These are phyloP conservation scores for Microcebus tavaratra DNA, from an alignment of 2,113 vertebrate species.

Conservation along the genomic window DNA sequence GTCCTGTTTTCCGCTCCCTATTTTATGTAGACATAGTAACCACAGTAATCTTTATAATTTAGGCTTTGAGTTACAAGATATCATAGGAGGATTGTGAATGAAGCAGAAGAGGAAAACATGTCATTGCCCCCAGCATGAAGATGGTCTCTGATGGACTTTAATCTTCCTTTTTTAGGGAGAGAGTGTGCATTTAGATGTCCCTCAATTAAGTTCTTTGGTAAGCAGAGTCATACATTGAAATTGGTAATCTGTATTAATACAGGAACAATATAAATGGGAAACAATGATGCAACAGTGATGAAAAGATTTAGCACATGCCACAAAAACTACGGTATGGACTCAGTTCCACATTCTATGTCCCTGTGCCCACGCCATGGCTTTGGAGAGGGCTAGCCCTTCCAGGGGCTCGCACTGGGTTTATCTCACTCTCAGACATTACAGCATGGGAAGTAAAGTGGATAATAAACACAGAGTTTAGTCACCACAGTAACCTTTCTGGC, in stretches of 20 bases:
- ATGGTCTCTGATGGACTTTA: background rate
- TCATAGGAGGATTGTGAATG: background rate
- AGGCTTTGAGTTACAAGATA: background rate
- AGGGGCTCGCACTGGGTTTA: background rate
- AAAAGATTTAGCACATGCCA: background rate
- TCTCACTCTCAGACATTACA: conserved; percentile 32
- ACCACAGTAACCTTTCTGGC: background rate
- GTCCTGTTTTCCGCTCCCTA: background rate
- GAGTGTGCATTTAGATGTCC: background rate
- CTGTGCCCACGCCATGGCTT: background rate
- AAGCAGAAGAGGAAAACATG: background rate
- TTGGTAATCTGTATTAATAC: background rate
- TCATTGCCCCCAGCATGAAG: background rate
- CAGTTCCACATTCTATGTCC: background rate
- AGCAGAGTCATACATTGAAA: background rate
- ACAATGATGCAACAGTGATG: background rate
- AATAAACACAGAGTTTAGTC: background rate
- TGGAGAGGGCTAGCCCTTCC: background rate
- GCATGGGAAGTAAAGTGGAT: background rate
- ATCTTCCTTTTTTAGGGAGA: background rate
- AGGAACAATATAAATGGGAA: background rate
- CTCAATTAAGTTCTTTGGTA: background rate
- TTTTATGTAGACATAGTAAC: background rate
- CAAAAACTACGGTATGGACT: background rate
- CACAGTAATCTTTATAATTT: background rate